A percentile compares a stretch with the other conserved stretches of the same genome.
phyloP scores from a whole-genome alignment of 2,888 invertebrate species.

The Pollenia labialis region DNA sequence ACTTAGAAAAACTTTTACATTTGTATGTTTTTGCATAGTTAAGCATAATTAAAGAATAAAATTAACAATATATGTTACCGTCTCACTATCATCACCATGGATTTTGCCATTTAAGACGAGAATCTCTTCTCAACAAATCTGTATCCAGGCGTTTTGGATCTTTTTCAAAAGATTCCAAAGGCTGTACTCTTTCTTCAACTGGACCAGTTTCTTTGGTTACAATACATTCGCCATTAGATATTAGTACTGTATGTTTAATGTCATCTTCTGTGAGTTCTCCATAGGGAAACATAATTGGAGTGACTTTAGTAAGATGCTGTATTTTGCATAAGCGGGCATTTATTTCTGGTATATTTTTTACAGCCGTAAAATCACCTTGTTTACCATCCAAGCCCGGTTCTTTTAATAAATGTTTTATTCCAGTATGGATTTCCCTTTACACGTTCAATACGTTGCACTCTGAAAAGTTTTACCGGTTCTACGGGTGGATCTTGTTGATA shows the following conservation, averaged over 20 bases:
- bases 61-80: neutral
- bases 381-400: slow-evolving; percentile 88
- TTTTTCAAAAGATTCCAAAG: slow-evolving; percentile 86
- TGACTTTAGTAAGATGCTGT: slow-evolving; percentile 93
- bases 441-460: slow-evolving; percentile 90
- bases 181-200: slow-evolving; percentile 85
- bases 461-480: slow-evolving; percentile 91
- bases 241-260: slow-evolving; percentile 88
- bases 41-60: slow-evolving; percentile 36
- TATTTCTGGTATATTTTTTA: slow-evolving; percentile 93
- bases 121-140: slow-evolving; percentile 88
- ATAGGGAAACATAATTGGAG: slow-evolving; percentile 92
- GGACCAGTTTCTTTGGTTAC: slow-evolving; percentile 87
- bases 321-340: slow-evolving; percentile 91
- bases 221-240: slow-evolving; percentile 90
- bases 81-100: slow-evolving; percentile 84
- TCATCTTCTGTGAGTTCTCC: slow-evolving; percentile 90
- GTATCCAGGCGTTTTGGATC: slow-evolving; percentile 88
- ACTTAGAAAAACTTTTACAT: neutral
- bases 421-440: slow-evolving; percentile 87
- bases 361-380: slow-evolving; percentile 87
- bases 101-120: slow-evolving; percentile 89
- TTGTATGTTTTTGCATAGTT: slow-evolving; percentile 20
- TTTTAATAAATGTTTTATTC: slow-evolving; percentile 88
- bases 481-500: slow-evolving; percentile 90